Percentiles rank a stretch among this genome's conserved stretches.
Conservation (phyloP, 1,140 invertebrate genomes). For the Glomeris maerens region DNA sequence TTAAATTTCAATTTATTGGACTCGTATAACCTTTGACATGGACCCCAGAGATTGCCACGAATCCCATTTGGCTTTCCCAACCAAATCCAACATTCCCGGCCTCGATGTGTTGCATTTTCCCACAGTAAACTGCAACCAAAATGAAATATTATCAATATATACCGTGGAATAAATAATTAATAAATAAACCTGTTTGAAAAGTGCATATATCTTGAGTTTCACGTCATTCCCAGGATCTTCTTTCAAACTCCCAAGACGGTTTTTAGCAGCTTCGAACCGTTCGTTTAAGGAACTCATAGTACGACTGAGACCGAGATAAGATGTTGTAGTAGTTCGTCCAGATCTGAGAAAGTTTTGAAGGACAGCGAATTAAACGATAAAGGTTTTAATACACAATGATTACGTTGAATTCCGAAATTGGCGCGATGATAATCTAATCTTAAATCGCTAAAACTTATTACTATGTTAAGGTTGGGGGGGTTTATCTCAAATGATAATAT, state of each 20-base stretch:
- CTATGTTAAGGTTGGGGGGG: no score
- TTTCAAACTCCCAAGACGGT: conserved; percentile 28
- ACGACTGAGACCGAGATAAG: no score
- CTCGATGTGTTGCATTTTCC: conserved; percentile 38
- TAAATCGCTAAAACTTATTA: no score
- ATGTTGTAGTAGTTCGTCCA: no score
- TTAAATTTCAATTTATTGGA: background rate
- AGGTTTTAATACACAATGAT: no score
- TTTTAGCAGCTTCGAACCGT: conserved; percentile 34
- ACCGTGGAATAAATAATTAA: background rate
- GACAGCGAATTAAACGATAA: no score
- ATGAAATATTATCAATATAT: background rate
- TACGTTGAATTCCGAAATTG: no score
- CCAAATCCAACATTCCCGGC: conserved; percentile 46
- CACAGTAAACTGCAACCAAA: conserved; percentile 33
- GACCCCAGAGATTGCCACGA: conserved; percentile 41
- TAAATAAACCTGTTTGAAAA: conserved; percentile 41
- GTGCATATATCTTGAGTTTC: conserved; percentile 43
- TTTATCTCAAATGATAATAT: no score
- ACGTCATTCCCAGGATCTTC: conserved; percentile 38
- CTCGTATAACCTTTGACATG: background rate
- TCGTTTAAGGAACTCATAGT: background rate
- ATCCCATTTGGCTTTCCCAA: conserved; percentile 46
- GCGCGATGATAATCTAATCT: no score
- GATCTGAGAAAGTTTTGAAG: no score